Evolutionary conservation across 1,140 invertebrate species (phyloP).

Genomic region (Cydia fagiglandana): DNA sequence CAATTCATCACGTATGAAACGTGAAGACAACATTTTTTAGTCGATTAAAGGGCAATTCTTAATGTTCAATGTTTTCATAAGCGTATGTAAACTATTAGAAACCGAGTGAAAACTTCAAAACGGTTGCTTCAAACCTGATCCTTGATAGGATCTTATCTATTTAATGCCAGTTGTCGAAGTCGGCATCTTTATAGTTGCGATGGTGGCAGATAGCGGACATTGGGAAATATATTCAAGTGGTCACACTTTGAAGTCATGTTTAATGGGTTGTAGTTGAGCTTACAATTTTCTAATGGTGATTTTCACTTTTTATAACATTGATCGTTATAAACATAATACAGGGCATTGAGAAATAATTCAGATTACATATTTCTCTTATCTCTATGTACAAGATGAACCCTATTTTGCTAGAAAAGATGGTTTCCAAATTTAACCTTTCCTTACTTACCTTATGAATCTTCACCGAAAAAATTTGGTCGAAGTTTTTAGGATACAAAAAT

Average conservation of each 20-base stretch:
- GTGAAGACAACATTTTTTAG: no score
- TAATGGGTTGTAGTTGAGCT: neutral
- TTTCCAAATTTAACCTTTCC: no score
- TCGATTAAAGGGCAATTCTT: neutral
- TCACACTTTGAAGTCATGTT: constrained; percentile 9
- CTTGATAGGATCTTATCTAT: constrained; percentile 31
- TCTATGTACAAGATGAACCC: no score
- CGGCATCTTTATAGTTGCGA: constrained; percentile 31
- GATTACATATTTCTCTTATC: no score
- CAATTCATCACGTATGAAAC: no score
- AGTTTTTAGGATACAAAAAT: no score
- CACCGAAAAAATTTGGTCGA: no score
- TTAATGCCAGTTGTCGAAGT: constrained; percentile 25
- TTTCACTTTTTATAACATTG: constrained; percentile 5
- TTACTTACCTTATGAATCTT: no score
- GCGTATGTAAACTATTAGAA: constrained; percentile 17
- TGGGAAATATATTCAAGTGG: constrained; percentile 17
- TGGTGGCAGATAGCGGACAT: constrained; percentile 10
- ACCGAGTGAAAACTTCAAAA: constrained; percentile 24
- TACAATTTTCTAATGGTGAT: neutral
- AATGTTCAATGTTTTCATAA: neutral
- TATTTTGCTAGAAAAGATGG: no score
- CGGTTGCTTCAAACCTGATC: constrained; percentile 28
- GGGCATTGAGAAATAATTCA: no score
- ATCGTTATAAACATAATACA: neutral